Evolutionary conservation across 37 sponge, comb jelly and placozoan genomes (phyloP).

Genomic region (Amphimedon queenslandica): DNA sequence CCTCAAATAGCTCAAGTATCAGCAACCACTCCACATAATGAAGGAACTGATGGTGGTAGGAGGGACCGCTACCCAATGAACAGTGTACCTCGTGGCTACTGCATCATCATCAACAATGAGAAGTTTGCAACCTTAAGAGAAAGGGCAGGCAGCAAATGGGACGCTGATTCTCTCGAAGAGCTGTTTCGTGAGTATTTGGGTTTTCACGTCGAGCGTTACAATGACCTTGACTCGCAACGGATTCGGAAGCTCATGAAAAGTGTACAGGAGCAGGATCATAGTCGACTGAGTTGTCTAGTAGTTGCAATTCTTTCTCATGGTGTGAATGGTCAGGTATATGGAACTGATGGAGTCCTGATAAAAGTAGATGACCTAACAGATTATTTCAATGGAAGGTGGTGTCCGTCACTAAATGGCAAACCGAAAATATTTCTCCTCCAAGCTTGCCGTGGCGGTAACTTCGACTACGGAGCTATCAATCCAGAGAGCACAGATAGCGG

Average conservation of each 20-base stretch:
- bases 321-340: constrained; percentile 40
- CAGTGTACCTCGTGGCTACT: constrained; percentile 15
- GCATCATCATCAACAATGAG: constrained; percentile 32
- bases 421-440: constrained; percentile 87
- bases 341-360: constrained; percentile 49
- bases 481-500: constrained; percentile 44
- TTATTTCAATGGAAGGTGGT: constrained; percentile 63
- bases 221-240: constrained; percentile 5
- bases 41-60: background rate
- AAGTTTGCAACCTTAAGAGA: constrained; percentile 11
- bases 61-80: constrained; percentile 7
- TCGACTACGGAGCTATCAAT: constrained; percentile 62
- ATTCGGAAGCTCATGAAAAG: background rate
- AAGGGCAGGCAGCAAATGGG: constrained; percentile 9
- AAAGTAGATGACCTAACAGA: constrained; percentile 10
- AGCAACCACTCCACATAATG: background rate
- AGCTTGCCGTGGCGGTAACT: constrained; percentile 73
- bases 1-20: background rate
- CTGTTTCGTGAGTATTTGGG: constrained; percentile 8
- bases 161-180: constrained; percentile 7
- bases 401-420: constrained; percentile 79
- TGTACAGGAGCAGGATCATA: constrained; percentile 22
- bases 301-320: constrained; percentile 56
- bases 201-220: constrained; percentile 18
- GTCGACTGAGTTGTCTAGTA: constrained; percentile 23